Evolutionary conservation across 1,140 invertebrate genomes (phyloP).

Genomic region (Lepidurus arcticus): DNA sequence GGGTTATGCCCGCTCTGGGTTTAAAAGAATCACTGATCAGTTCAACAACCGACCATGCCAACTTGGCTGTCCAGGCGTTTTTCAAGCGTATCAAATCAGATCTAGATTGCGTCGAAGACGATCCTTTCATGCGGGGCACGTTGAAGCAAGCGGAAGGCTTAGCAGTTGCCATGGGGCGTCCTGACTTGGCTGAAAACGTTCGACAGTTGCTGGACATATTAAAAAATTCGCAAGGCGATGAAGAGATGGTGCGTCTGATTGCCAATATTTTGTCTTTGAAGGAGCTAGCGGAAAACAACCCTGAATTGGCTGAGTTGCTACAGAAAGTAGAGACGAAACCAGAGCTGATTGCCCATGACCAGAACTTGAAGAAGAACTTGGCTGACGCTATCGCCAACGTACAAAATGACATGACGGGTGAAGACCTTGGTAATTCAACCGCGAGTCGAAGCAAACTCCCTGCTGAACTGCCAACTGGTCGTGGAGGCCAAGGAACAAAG

Average conservation of each 20-base stretch:
- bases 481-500: neutral
- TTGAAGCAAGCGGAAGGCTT: conserved; percentile 62
- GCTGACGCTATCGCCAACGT: conserved; percentile 55
- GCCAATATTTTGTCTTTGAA: conserved; percentile 21
- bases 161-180: conserved; percentile 57
- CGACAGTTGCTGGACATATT: conserved; percentile 31
- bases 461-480: neutral
- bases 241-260: conserved; percentile 28
- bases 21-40: neutral
- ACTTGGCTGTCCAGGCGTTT: conserved; percentile 20
- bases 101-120: conserved; percentile 35
- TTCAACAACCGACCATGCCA: neutral
- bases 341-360: conserved; percentile 53
- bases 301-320: conserved; percentile 52
- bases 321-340: conserved; percentile 54
- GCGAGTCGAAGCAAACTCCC: neutral
- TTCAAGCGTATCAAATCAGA: conserved; percentile 32
- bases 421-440: neutral
- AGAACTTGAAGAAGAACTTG: conserved; percentile 59
- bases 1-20: neutral
- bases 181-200: conserved; percentile 29
- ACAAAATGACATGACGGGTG: conserved; percentile 55
- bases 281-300: conserved; percentile 53
- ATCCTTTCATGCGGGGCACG: conserved; percentile 49
- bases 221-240: conserved; percentile 32